phyloP scores from a whole-genome alignment of 2,888 invertebrate species.

The Sympetrum striolatum region DNA sequence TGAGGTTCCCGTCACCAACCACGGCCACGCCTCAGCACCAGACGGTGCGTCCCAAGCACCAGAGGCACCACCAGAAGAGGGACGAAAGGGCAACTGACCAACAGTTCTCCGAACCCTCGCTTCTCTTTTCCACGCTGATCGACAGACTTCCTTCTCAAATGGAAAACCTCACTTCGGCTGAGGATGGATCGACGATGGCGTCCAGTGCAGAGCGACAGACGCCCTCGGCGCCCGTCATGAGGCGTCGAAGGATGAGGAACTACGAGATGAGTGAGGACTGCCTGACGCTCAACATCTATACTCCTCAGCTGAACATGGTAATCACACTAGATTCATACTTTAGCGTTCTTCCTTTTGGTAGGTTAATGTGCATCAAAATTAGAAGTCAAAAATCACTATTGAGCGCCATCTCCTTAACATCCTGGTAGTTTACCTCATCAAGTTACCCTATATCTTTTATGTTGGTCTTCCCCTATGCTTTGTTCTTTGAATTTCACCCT shows the following conservation, averaged over 20 bases:
- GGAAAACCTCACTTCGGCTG: neutral
- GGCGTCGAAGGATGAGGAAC: conserved; percentile 52
- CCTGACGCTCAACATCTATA: conserved; percentile 56
- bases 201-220: neutral
- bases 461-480: no score
- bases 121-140: neutral
- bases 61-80: neutral
- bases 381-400: no score
- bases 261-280: conserved; percentile 57
- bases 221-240: conserved; percentile 48
- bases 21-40: conserved; percentile 18
- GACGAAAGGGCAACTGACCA: neutral
- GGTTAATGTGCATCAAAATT: no score
- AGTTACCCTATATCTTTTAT: no score
- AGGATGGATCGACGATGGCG: neutral
- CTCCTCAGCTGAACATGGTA: conserved; percentile 49
- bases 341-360: no score
- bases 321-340: neutral
- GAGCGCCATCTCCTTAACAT: no score
- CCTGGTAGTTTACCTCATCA: no score
- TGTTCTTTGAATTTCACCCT: no score
- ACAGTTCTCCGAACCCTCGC: neutral
- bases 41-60: conserved; percentile 31
- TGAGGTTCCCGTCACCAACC: conserved; percentile 48
- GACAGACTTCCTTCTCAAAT: neutral